A percentile compares a stretch with the other conserved stretches of the same genome.
phyloP scores from a whole-genome alignment of 2,888 invertebrate genomes.

The Drosophila percnosoma region DNA sequence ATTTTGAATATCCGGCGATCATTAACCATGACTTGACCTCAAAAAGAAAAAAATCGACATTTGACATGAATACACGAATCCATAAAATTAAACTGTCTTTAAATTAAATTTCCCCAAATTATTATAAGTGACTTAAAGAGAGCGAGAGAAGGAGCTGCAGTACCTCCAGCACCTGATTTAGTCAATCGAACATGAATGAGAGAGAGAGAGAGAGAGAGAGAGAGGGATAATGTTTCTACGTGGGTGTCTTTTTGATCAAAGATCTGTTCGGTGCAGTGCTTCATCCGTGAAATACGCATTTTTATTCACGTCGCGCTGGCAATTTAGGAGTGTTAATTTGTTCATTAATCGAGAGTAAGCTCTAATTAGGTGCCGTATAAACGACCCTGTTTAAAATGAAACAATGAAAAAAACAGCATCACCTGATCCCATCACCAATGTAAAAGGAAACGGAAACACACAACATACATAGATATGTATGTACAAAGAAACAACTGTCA shows the following conservation, averaged over 20 bases:
- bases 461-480: neutral
- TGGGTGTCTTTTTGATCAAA: neutral
- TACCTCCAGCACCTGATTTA: neutral
- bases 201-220: neutral
- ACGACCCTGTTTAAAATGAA: neutral
- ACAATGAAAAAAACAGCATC: neutral
- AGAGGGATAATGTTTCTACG: neutral
- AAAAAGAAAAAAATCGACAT: neutral
- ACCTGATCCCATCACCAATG: neutral
- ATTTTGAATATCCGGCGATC: neutral
- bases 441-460: neutral
- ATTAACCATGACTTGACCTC: neutral
- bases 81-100: fast-evolving
- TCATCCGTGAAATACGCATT: neutral
- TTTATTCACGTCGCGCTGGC: neutral
- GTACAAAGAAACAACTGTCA: neutral
- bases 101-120: neutral
- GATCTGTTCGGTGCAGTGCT: neutral
- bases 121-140: fast-evolving
- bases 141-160: neutral
- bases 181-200: neutral
- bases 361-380: no score
- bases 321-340: neutral
- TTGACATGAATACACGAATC: neutral
- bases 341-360: neutral